Base-by-base conservation (phyloP, 2,113 vertebrate species). In the Pelecanoides urinatrix region DNA sequence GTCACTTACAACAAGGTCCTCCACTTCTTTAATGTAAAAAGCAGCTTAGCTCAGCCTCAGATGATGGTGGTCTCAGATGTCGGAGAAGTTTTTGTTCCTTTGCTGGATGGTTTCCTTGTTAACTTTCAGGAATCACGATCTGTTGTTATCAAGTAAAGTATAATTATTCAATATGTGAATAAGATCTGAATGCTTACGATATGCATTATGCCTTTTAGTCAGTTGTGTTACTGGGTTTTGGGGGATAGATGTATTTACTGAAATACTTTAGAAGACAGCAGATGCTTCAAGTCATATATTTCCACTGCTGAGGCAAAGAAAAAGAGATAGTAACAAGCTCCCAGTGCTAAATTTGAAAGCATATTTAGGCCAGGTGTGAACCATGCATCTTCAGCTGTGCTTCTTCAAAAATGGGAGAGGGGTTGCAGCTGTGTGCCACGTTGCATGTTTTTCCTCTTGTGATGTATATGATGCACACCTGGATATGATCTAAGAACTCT, bases 61-160 rank as follows among this genome's bases (percentile, higher is more conserved):
- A 99, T 99, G 99, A 99, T 99, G 99, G 99, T 99, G 95, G 99
- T 99, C 72, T 99, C 99, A 0, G 99, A 99, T 49, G 98, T 99
- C 11, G 97, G 98, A 4, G 99, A 99, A 95, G 99, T 99, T 97
- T 99, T 99, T 72, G 98, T 99, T 42, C 99, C 99, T 12, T 97
- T 99, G 88, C 97, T 99, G 49, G 99, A 99, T 40, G 99, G 99
- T 65, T 99, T 99, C 97, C 99, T 99, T 7, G 99, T 99, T 83
- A 98, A 98, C 98, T 99, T 99, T 67, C 98, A 99, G 82, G 99
- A 99, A 56, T 99, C 99, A 0, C 98, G 97, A 77, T 97, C 98
- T 5, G 99, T 99, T 79, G 98, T 99, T 94, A 97, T 97, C 97
- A 99, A 99, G 99, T 99, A 98, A 97, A 87, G 90, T 94, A 77